Conservation (phyloP, 1,140 invertebrate species). For the Calliopsis andreniformis region DNA sequence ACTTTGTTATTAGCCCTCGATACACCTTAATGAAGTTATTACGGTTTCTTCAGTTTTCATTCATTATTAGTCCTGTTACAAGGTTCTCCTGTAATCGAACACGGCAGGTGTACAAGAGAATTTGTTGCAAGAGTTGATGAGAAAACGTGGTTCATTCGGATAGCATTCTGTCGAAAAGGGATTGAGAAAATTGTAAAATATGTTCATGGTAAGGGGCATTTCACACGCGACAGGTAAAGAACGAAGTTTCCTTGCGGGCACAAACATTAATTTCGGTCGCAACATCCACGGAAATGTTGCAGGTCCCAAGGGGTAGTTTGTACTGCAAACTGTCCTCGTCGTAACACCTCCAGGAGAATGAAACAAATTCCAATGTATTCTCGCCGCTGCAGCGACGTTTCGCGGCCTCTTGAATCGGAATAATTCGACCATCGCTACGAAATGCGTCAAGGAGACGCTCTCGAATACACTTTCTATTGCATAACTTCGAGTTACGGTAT, state of each 20-base stretch:
- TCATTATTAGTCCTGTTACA: no score
- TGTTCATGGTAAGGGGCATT: neutral
- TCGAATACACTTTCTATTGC: no score
- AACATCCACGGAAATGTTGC: neutral
- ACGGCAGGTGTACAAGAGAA: no score
- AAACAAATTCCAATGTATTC: conserved; percentile 6
- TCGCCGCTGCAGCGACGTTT: neutral
- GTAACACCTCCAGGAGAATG: neutral
- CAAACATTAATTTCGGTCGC: neutral
- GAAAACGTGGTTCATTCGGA: no score
- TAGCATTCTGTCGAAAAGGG: no score
- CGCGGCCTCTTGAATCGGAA: neutral
- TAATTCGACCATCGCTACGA: neutral
- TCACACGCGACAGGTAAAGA: neutral
- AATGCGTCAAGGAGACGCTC: neutral
- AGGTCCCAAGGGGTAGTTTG: neutral
- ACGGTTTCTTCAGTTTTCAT: neutral
- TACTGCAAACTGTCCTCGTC: neutral
- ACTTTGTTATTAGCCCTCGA: neutral
- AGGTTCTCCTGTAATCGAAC: no score
- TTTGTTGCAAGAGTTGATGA: no score
- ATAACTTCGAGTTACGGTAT: no score
- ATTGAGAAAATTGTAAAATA: neutral
- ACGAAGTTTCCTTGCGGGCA: neutral
- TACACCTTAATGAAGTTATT: neutral